Evolutionary conservation across 35 echinoderm and acorn worm species (phyloP), one percentile per base, ranked within the genome.

Genomic region (Stichopus chloronotus): DNA sequence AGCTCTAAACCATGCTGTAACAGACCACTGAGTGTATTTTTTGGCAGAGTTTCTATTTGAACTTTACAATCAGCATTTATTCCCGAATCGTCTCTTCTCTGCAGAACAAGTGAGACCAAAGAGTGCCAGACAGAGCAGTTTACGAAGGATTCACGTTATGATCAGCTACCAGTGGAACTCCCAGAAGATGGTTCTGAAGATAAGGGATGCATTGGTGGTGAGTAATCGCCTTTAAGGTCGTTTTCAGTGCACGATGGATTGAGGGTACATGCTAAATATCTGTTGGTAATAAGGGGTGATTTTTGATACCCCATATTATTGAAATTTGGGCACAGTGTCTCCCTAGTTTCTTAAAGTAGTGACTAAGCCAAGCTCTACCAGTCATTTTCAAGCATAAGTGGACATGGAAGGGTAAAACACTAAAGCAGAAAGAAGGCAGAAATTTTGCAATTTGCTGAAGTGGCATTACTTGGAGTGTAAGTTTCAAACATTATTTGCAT

Each of bases 101-200:
- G 25, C 84, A 95, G 94, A 85, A 83, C 57, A 24, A 53, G 21
- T 19, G 8, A 79, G 94, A 77, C 53, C 83, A 53, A 95, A 84
- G 79, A 87, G 94, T 59, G 87, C 94, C 20, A 92, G 90, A 87
- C 80, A 83, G 22, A 96, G 85, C 7, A 92, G 90, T 52, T 57
- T 92, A 25, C 19, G 93, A 30, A 69, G 91, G 74, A 95, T 91
- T 9, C 97, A 99, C 86, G 91, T 99, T 6, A 99, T 99, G 97
- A 93, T 99, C 53, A 99, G 97, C 94, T 99, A 99, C 88, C 97
- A 99, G 79, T 99, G 97, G 97, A 87, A 59, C 21, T 87, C 88
- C 13, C 97, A 99, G 87, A 92, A 80, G 56, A 84, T 78, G 23
- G 95, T 96, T 5, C 87, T 99, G 4, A 96, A 93, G 55, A 96